Evolutionary conservation across 2,888 invertebrate genomes (phyloP).

Genomic region (Ypsolopha sequella): DNA sequence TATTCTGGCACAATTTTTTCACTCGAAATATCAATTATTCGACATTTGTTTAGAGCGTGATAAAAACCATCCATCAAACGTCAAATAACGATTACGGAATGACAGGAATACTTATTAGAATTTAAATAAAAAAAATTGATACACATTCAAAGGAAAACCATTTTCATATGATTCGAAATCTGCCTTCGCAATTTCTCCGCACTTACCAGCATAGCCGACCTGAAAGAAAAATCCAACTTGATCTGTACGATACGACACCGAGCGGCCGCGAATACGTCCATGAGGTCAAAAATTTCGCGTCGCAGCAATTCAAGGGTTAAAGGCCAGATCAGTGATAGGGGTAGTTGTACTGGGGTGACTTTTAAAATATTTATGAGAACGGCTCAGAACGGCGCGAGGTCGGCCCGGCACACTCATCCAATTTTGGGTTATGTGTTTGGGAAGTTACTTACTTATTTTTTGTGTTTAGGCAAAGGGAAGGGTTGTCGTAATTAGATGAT

Average conservation of each 20-base stretch:
- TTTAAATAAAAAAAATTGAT: too few relatives aligned
- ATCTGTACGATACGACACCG: neutral
- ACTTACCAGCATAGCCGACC: too few relatives aligned
- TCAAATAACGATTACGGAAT: too few relatives aligned
- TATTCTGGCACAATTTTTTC: too few relatives aligned
- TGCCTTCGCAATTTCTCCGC: too few relatives aligned
- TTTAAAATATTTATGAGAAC: slow-evolving; percentile 68
- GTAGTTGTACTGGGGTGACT: slow-evolving; percentile 41
- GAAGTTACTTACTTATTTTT: slow-evolving; percentile 46
- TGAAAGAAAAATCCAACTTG: neutral
- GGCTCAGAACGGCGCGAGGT: slow-evolving; percentile 34
- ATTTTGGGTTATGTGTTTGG: slow-evolving; percentile 56
- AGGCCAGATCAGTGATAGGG: slow-evolving; percentile 49
- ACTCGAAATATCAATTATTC: too few relatives aligned
- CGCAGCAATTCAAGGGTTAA: slow-evolving; percentile 47
- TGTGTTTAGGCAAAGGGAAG: neutral
- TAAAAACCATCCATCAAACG: too few relatives aligned
- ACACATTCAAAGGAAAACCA: too few relatives aligned
- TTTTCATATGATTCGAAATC: too few relatives aligned
- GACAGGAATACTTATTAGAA: too few relatives aligned
- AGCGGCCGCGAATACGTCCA: slow-evolving; percentile 31
- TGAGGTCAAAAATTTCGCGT: slow-evolving; percentile 31
- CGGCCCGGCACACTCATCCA: slow-evolving; percentile 57
- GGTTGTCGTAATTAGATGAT: slow-evolving; percentile 1
- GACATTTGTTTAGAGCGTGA: too few relatives aligned